Evolutionary conservation across 1,140 invertebrate species (phyloP), one percentile per base, ranked within the genome.

Genomic region (Heliconius hermathena): DNA sequence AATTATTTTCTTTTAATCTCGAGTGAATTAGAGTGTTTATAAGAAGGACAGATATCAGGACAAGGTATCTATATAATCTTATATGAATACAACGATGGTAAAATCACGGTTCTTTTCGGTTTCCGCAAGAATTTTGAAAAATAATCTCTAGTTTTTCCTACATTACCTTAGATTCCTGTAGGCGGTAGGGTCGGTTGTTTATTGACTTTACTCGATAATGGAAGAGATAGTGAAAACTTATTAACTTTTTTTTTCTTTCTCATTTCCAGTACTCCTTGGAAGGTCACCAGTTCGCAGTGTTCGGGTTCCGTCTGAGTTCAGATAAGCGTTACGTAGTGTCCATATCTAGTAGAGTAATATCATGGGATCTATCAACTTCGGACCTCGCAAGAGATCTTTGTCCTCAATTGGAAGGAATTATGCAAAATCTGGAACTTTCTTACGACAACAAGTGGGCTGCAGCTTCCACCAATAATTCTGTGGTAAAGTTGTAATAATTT

Each of bases 221-320:
- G n/a, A n/a, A n/a, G n/a, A n/a, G n/a, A n/a, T n/a, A n/a, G n/a
- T n/a, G n/a, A n/a, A n/a, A n/a, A n/a, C n/a, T n/a, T n/a, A n/a
- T n/a, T n/a, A 13, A 11, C 41, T 46, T 57, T 8, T n/a, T 22
- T n/a, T 54, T n/a, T 41, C 0, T 57, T 22, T 16, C 4, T 22
- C 26, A 66, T 79, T 94, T 95, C 26, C 93, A 98, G 97, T 99
- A 99, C 89, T 99, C 99, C 1, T 91, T 99, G 57, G 99, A 99
- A 95, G 99, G 98, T 3, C 99, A 99, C 95, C 98, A 99, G 87
- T 99, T 99, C 93, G 99, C 99, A 0, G 98, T 99, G 0, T 99
- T 99, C 93, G 98, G 98, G 16, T 98, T 99, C 85, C 97, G 97
- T 71, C 93, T 99, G 13, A 99, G 98, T 0, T 97, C 98, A 0